Conservation (phyloP, 92 coral and sea anemone species). For the Heliopora coerulea region DNA sequence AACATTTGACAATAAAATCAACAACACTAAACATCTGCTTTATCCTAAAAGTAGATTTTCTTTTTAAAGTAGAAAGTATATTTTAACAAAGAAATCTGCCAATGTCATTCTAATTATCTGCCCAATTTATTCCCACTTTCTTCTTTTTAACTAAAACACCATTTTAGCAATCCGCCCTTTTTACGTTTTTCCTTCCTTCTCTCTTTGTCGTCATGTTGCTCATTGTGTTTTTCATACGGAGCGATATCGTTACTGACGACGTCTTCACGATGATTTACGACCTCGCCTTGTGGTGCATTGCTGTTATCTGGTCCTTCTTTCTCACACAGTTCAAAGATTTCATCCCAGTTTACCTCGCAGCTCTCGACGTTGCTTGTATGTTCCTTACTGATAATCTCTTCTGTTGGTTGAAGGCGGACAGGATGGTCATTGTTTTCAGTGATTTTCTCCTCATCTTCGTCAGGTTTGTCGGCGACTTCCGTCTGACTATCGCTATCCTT, state of each 20-base stretch:
- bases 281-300: neutral
- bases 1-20: too few species aligned
- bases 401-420: conserved; percentile 1
- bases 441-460: conserved; percentile 1
- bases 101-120: too few species aligned
- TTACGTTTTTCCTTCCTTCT: conserved; percentile 21
- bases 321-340: conserved; percentile 13
- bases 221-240: neutral
- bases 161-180: neutral
- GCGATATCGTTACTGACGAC: neutral
- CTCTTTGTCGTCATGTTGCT: neutral
- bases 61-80: too few species aligned
- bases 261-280: neutral
- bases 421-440: neutral
- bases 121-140: neutral
- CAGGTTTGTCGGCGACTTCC: neutral
- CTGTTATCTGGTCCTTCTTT: neutral
- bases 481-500: neutral
- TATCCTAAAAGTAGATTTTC: too few species aligned
- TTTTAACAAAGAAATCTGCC: too few species aligned
- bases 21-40: too few species aligned
- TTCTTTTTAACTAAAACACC: conserved; percentile 17
- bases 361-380: conserved; percentile 2
- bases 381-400: conserved; percentile 3
- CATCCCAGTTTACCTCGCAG: conserved; percentile 4